phyloP scores from a whole-genome alignment of 2,797 vertebrate genomes.

The Macropodus opercularis region DNA sequence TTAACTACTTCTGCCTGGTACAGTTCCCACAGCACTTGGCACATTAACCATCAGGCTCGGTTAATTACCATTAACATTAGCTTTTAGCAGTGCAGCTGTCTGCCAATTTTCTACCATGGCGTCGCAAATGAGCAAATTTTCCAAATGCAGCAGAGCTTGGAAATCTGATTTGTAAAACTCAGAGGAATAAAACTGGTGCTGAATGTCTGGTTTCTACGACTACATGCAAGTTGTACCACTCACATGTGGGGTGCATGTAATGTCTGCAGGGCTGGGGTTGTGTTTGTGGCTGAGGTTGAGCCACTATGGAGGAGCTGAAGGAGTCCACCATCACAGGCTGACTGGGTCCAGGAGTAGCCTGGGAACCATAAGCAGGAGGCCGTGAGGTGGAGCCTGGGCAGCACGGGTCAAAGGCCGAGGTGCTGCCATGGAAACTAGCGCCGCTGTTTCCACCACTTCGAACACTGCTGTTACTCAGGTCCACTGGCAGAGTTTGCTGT shows the following conservation, averaged over 20 bases:
- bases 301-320: slow-evolving; percentile 88
- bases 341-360: slow-evolving; percentile 87
- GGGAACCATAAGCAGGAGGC: slow-evolving; percentile 88
- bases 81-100: slow-evolving; percentile 43
- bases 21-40: slow-evolving; percentile 69
- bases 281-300: slow-evolving; percentile 86
- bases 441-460: slow-evolving; percentile 86
- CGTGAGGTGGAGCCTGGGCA: slow-evolving; percentile 93
- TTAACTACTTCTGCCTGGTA: slow-evolving; percentile 66
- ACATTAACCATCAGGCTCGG: slow-evolving; percentile 72
- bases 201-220: neutral
- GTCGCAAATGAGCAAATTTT: slow-evolving; percentile 3
- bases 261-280: slow-evolving; percentile 93
- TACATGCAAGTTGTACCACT: slow-evolving; percentile 41
- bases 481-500: slow-evolving; percentile 95
- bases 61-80: slow-evolving; percentile 66
- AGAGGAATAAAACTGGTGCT: neutral
- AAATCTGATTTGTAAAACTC: slow-evolving; percentile 1
- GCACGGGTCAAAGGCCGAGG: slow-evolving; percentile 97
- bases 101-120: slow-evolving; percentile 29
- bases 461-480: slow-evolving; percentile 93
- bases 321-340: slow-evolving; percentile 88
- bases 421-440: slow-evolving; percentile 89
- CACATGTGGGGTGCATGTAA: slow-evolving; percentile 86
- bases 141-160: slow-evolving; percentile 4